These are phyloP conservation scores for Hybos culiciformis DNA, from an alignment of 2,888 invertebrate genomes.

Conservation along the genomic window DNA sequence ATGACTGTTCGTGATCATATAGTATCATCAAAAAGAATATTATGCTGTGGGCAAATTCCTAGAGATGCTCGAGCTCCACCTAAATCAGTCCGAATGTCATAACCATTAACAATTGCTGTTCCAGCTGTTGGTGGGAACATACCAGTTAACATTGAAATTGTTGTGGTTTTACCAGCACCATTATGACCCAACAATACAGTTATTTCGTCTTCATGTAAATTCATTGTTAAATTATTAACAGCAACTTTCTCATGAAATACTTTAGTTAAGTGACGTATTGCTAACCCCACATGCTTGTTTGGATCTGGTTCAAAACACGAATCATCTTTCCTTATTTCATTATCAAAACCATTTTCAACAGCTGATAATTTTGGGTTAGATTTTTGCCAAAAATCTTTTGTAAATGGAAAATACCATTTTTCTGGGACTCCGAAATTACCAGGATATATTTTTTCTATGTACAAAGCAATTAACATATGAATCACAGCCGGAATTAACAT, in stretches of 20 bases:
- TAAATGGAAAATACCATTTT: slow-evolving; percentile 68
- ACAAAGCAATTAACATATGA: slow-evolving; percentile 65
- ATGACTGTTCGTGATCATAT: slow-evolving; percentile 62
- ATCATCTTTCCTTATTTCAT: not conserved
- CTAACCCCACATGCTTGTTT: slow-evolving; percentile 34
- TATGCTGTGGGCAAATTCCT: slow-evolving; percentile 68
- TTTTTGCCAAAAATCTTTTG: slow-evolving; percentile 41
- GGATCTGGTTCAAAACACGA: slow-evolving; percentile 37
- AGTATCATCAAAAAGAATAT: slow-evolving; percentile 67
- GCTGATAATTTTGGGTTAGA: slow-evolving; percentile 4
- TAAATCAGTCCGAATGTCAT: slow-evolving; percentile 47
- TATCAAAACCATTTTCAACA: too few species aligned
- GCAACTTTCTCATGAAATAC: slow-evolving; percentile 37
- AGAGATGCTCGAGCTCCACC: slow-evolving; percentile 47
- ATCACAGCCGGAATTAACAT: slow-evolving; percentile 32
- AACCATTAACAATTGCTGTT: slow-evolving; percentile 51
- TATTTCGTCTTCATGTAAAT: slow-evolving; percentile 78
- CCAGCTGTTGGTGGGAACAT: slow-evolving; percentile 50
- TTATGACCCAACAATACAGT: slow-evolving; percentile 65
- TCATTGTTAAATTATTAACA: slow-evolving; percentile 50
- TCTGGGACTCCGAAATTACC: slow-evolving; percentile 74
- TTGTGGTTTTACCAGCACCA: slow-evolving; percentile 75
- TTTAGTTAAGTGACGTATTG: slow-evolving; percentile 46
- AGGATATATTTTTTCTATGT: slow-evolving; percentile 74
- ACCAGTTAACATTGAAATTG: slow-evolving; percentile 82